A percentile compares a stretch with the other conserved stretches of the same genome.
Conservation (phyloP, 1,140 invertebrate genomes). For the Zophobas morio region DNA sequence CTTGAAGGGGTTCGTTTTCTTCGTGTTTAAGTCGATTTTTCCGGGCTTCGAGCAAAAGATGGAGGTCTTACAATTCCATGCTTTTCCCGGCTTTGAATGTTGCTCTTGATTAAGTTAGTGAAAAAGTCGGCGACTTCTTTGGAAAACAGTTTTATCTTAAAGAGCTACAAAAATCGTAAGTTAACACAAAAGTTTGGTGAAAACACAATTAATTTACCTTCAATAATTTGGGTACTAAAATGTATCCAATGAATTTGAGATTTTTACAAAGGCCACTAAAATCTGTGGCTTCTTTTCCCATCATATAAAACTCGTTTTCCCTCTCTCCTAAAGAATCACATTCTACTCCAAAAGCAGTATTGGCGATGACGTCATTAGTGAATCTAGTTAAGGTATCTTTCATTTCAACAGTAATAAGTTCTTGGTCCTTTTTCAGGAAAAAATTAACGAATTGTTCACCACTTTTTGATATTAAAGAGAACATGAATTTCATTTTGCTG, state of each 20-base stretch:
- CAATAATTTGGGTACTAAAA: neutral
- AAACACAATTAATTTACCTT: neutral
- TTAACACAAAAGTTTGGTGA: neutral
- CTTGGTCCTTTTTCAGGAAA: constrained; percentile 42
- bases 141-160: constrained; percentile 56
- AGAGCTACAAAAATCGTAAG: constrained; percentile 25
- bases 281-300: constrained; percentile 43
- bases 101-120: constrained; percentile 50
- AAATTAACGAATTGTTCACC: constrained; percentile 58
- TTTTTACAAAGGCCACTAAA: constrained; percentile 42
- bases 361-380: too few species aligned
- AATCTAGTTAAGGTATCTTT: too few species aligned
- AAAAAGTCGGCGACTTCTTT: constrained; percentile 25
- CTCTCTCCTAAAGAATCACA: too few species aligned
- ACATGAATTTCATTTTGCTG: constrained; percentile 73
- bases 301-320: too few species aligned
- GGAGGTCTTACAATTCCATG: constrained; percentile 61
- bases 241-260: constrained; percentile 46
- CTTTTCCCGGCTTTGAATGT: constrained; percentile 53
- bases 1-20: constrained; percentile 60
- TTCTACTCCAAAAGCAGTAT: too few species aligned
- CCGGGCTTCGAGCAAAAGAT: constrained; percentile 59
- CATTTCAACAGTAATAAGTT: constrained; percentile 38
- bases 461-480: constrained; percentile 68
- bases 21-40: constrained; percentile 53